A percentile compares a stretch with the other conserved stretches of the same genome.
phyloP scores from a whole-genome alignment of 2,113 vertebrate genomes.

The Actinemys pallida region DNA sequence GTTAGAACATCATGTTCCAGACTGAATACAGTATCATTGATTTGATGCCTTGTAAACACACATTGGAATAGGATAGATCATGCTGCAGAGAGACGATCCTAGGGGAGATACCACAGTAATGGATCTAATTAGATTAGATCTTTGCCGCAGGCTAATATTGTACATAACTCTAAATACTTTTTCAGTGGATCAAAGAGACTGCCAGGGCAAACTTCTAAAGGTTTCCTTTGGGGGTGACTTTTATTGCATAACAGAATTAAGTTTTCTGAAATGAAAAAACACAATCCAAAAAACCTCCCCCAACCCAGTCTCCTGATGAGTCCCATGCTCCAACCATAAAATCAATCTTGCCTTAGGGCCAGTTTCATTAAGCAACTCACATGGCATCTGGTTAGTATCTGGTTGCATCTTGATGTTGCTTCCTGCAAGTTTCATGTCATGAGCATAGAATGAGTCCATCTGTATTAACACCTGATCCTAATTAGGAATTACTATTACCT shows the following conservation, averaged over 20 bases:
- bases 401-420: neutral
- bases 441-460: neutral
- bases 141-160: neutral
- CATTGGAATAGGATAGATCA: neutral
- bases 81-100: neutral
- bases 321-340: neutral
- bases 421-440: neutral
- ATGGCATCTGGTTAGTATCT: neutral
- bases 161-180: neutral
- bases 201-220: neutral
- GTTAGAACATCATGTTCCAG: neutral
- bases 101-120: neutral
- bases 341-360: neutral
- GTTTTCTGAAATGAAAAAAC: neutral
- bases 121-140: neutral
- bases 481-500: neutral
- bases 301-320: neutral
- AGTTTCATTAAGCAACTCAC: neutral
- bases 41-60: neutral
- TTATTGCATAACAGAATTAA: neutral
- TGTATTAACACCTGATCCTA: neutral
- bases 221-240: neutral
- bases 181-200: neutral
- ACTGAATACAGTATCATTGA: neutral
- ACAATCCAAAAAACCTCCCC: neutral